These are phyloP conservation scores for Brassicogethes aeneus DNA, from an alignment of 2,888 invertebrate species.

Conservation along the genomic window DNA sequence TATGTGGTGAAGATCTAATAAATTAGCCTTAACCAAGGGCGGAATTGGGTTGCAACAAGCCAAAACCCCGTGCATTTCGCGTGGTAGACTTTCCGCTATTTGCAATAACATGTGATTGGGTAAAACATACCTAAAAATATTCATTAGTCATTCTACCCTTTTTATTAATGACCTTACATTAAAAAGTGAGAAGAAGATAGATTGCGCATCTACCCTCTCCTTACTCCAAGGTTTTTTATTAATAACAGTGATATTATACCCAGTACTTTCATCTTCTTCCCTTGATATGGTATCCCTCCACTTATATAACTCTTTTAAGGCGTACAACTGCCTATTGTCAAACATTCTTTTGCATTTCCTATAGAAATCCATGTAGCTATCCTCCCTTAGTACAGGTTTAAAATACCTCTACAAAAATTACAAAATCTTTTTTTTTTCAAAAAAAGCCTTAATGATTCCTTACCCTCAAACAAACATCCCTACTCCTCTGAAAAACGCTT, in stretches of 20 bases:
- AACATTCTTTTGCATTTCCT: conserved; percentile 70
- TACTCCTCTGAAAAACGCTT: conserved; percentile 65
- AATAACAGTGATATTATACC: no score
- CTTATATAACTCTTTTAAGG: conserved; percentile 67
- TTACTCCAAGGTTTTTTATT: no score
- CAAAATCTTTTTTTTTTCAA: conserved; percentile 4
- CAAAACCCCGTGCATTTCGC: conserved; percentile 86
- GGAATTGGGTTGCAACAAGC: conserved; percentile 93
- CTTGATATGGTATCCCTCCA: conserved; percentile 88
- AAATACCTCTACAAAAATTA: conserved; percentile 60
- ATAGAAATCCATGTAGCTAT: conserved; percentile 69
- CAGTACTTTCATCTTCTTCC: conserved; percentile 82
- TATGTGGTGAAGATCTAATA: conserved; percentile 54
- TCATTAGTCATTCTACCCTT: no score
- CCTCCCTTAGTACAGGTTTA: conserved; percentile 62
- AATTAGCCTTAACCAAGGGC: conserved; percentile 50
- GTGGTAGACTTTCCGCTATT: conserved; percentile 78
- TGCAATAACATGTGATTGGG: conserved; percentile 94
- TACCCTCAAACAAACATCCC: conserved; percentile 62
- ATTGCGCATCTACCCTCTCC: no score
- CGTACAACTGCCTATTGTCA: conserved; percentile 76
- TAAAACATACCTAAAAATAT: conserved; percentile 66
- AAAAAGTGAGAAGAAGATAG: no score
- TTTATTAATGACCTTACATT: no score
- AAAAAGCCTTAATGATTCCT: conserved; percentile 4